phyloP scores from a whole-genome alignment of 2,113 vertebrate genomes.

The Callocephalon fimbriatum region DNA sequence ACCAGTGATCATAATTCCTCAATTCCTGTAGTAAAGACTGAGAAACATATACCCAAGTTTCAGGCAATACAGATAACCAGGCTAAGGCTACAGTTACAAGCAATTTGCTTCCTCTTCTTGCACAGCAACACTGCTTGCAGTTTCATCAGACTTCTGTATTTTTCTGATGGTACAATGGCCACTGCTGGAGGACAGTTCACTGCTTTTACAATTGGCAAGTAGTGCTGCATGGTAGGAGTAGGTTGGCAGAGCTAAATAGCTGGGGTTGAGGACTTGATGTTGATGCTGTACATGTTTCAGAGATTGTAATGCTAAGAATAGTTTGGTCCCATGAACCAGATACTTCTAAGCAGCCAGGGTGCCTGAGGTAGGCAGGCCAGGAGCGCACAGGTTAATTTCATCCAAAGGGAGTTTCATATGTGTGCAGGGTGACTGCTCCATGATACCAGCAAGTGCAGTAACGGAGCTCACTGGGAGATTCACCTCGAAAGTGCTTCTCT shows the following conservation, averaged over 20 bases:
- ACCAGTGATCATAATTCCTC: background rate
- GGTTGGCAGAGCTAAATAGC: background rate
- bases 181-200: background rate
- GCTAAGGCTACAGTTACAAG: background rate
- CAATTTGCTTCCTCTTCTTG: background rate
- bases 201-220: background rate
- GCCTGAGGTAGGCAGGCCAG: background rate
- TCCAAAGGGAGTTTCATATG: background rate
- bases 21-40: background rate
- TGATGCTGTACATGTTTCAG: background rate
- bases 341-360: background rate
- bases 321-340: background rate
- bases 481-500: background rate
- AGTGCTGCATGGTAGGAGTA: background rate
- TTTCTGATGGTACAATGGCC: background rate
- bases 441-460: rapidly evolving
- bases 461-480: background rate
- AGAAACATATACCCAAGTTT: background rate
- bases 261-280: background rate
- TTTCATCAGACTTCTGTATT: background rate
- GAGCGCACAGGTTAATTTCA: background rate
- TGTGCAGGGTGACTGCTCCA: rapidly evolving
- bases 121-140: background rate
- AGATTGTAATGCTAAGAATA: background rate
- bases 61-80: background rate